Conservation (phyloP, 2,797 vertebrate genomes). For the Enteromius viviparus region DNA sequence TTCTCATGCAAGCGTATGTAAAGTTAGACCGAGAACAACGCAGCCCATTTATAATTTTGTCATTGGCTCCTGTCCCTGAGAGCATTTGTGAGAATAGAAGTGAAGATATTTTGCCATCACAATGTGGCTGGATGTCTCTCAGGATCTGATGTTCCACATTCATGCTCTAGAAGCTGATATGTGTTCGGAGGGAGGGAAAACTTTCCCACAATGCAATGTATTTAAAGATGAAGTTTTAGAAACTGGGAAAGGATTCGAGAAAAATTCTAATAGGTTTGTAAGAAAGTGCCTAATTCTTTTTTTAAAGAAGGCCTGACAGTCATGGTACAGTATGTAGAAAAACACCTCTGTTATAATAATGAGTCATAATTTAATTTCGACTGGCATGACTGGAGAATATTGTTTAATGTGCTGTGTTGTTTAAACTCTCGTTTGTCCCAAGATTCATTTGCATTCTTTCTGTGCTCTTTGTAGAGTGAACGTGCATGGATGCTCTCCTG, state of each 20-base stretch:
- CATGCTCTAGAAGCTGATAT: constrained; percentile 32
- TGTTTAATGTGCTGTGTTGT: background rate
- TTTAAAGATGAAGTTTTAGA: constrained; percentile 2
- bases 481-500: background rate
- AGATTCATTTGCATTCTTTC: background rate
- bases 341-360: too few relatives aligned
- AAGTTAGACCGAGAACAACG: constrained; percentile 32
- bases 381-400: background rate
- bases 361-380: background rate
- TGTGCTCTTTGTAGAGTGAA: background rate
- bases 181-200: background rate
- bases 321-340: too few relatives aligned
- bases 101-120: constrained; percentile 22
- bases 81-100: constrained; percentile 25
- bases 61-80: constrained; percentile 20
- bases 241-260: background rate
- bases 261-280: background rate
- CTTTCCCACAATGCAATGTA: background rate
- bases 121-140: constrained; percentile 17
- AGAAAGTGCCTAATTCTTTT: background rate
- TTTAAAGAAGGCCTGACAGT: too few relatives aligned
- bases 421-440: background rate
- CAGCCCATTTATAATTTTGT: constrained; percentile 33
- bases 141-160: constrained; percentile 43
- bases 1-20: constrained; percentile 11